A percentile compares a stretch with the other conserved stretches of the same genome.
Conservation (phyloP, 2,888 invertebrate genomes). For the Drosophila anomelani region DNA sequence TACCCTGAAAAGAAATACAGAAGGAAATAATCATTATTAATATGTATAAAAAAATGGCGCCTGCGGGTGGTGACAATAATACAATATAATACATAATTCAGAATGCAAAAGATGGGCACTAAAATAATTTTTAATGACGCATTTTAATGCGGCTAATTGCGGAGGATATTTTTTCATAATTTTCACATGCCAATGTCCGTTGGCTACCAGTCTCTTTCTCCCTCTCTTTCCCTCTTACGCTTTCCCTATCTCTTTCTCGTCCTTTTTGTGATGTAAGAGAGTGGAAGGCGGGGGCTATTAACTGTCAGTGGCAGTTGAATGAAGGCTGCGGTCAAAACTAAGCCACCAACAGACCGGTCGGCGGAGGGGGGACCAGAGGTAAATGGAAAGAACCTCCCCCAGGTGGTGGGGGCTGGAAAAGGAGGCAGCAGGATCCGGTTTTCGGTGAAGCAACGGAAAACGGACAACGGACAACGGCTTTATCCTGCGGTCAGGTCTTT, state of each 20-base stretch:
- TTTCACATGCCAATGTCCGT: slow-evolving; percentile 12
- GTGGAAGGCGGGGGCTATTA: slow-evolving; percentile 51
- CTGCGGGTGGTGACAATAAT: slow-evolving; percentile 8
- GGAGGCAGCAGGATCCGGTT: background rate
- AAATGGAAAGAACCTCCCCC: background rate
- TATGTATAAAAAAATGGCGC: slow-evolving; percentile 8
- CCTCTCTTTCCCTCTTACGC: background rate
- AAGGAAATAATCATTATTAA: slow-evolving; percentile 7
- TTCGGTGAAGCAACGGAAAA: background rate
- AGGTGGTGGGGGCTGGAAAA: background rate
- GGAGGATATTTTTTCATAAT: slow-evolving; percentile 33
- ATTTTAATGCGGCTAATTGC: slow-evolving; percentile 54
- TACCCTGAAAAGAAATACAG: slow-evolving; percentile 37
- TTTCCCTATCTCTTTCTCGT: background rate
- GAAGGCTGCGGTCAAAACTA: slow-evolving; percentile 61
- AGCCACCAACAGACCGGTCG: slow-evolving; percentile 32
- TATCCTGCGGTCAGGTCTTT: slow-evolving; percentile 23
- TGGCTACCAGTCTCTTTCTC: background rate
- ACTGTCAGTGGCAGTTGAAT: slow-evolving; percentile 61
- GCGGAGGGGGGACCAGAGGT: background rate
- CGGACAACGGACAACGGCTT: background rate
- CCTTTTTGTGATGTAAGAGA: slow-evolving; percentile 14
- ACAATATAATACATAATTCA: slow-evolving; percentile 35
- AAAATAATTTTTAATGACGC: slow-evolving; percentile 54
- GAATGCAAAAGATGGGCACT: slow-evolving; percentile 47